A percentile compares a stretch with the other conserved stretches of the same genome.
phyloP scores from a whole-genome alignment of 2,113 vertebrate species.

The Mesoclemmys tuberculata region DNA sequence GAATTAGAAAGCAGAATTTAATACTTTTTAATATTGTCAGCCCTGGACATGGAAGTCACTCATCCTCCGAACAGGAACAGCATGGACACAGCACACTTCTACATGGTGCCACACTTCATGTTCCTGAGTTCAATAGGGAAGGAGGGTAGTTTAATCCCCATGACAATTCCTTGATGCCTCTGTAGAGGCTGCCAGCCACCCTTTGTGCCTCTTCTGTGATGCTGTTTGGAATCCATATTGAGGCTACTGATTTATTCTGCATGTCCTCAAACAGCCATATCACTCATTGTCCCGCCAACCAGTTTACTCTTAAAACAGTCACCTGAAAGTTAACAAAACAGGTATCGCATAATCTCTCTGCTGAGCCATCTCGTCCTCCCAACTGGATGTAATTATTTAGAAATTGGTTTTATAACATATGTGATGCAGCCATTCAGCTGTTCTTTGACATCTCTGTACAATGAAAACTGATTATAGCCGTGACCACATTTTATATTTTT shows the following conservation, averaged over 20 bases:
- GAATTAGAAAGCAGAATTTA: background rate
- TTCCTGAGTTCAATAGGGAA: fast-evolving
- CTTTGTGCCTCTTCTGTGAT: background rate
- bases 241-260: fast-evolving
- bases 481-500: conserved; percentile 26
- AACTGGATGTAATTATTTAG: background rate
- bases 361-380: background rate
- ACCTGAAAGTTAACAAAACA: background rate
- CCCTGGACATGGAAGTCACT: background rate
- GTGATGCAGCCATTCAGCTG: background rate
- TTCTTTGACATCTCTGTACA: background rate
- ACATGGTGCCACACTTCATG: background rate
- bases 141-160: too few species aligned
- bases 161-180: background rate
- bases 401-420: background rate
- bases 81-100: background rate
- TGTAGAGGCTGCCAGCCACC: fast-evolving
- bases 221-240: background rate
- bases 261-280: background rate
- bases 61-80: background rate
- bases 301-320: fast-evolving
- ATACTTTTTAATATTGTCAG: background rate
- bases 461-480: background rate
- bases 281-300: fast-evolving
- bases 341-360: fast-evolving